Conservation (phyloP, 2,888 invertebrate genomes). For the Latrodectus elegans region DNA sequence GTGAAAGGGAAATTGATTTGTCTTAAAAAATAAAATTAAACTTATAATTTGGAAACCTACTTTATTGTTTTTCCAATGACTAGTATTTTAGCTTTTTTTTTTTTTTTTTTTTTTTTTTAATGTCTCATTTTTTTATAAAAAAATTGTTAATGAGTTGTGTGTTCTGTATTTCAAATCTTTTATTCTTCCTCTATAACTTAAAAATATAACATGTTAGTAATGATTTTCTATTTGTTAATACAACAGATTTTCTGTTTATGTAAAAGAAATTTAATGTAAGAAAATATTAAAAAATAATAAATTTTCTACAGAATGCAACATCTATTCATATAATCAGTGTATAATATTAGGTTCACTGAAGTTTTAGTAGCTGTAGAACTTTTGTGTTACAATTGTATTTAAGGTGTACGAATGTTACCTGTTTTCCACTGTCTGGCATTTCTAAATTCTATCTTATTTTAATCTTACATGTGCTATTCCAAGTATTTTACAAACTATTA, state of each 20-base stretch:
- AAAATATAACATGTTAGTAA: not conserved
- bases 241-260: not conserved
- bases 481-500: slow-evolving; percentile 7
- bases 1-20: not conserved
- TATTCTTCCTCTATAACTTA: not conserved
- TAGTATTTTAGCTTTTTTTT: too few relatives aligned
- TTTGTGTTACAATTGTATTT: slow-evolving; percentile 9
- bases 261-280: not conserved
- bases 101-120: not conserved
- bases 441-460: slow-evolving; percentile 30
- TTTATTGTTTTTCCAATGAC: not conserved
- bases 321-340: not conserved
- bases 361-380: not conserved
- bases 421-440: slow-evolving; percentile 66
- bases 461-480: slow-evolving; percentile 30
- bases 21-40: not conserved
- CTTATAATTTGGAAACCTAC: not conserved
- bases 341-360: not conserved
- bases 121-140: not conserved
- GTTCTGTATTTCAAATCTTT: slow-evolving; percentile 1
- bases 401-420: slow-evolving; percentile 61
- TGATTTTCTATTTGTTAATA: not conserved
- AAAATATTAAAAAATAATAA: not conserved
- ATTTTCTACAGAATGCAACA: slow-evolving; percentile 43
- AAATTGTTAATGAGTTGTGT: not conserved